Conservation (phyloP, 1,140 invertebrate genomes). For the Acromyrmex echinatior region DNA sequence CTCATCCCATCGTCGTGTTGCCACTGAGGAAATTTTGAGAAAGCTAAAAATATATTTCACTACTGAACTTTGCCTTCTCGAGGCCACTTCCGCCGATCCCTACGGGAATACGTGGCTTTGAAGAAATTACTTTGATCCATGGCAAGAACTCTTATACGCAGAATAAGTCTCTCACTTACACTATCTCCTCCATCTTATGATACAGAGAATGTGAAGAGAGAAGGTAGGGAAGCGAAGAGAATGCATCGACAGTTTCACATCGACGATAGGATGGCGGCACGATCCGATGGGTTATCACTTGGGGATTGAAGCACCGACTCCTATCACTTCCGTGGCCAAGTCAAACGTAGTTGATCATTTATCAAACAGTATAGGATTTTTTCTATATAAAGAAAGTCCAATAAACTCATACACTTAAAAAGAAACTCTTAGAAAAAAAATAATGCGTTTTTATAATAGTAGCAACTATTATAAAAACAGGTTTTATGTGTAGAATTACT, state of each 20-base stretch:
- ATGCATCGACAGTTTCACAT: constrained; percentile 69
- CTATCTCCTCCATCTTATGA: not conserved
- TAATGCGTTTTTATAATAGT: too few species aligned
- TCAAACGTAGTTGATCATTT: constrained; percentile 65
- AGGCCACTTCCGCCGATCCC: constrained; percentile 28
- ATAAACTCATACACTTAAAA: not conserved
- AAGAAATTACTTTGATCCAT: constrained; percentile 74
- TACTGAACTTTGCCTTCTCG: not conserved
- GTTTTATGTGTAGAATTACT: too few species aligned
- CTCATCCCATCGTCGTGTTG: constrained; percentile 4
- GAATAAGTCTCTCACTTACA: constrained; percentile 46
- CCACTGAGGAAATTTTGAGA: constrained; percentile 37
- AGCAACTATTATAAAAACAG: too few species aligned
- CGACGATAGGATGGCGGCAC: constrained; percentile 46
- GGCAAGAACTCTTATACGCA: constrained; percentile 50
- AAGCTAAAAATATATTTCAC: constrained; percentile 36
- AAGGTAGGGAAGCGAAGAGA: constrained; percentile 11
- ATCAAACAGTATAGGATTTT: constrained; percentile 40
- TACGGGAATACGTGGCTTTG: constrained; percentile 53
- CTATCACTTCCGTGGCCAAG: constrained; percentile 68
- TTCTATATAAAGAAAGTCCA: not conserved
- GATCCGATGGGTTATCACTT: constrained; percentile 40
- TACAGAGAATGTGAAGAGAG: constrained; percentile 22
- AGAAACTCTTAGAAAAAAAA: too few species aligned
- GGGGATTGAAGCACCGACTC: constrained; percentile 38